Percentiles rank a stretch among this genome's conserved stretches.
phyloP scores from a whole-genome alignment of 2,888 invertebrate genomes.

The Pediacus dermestoides region DNA sequence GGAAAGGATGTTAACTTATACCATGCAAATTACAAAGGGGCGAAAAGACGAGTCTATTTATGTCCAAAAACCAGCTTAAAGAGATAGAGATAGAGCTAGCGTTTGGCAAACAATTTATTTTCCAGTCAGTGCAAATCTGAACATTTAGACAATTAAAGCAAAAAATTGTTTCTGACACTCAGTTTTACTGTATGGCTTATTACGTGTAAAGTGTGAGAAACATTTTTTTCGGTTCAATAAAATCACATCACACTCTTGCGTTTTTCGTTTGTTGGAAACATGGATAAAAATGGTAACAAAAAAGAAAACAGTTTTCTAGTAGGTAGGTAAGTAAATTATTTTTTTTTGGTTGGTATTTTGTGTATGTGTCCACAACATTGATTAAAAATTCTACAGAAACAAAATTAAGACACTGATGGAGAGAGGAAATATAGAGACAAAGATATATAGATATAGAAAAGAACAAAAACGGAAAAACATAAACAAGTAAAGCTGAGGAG shows the following conservation, averaged over 20 bases:
- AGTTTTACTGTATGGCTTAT: conserved; percentile 11
- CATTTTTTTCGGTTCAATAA: too few relatives aligned
- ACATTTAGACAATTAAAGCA: conserved; percentile 47
- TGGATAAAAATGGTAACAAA: conserved; percentile 15
- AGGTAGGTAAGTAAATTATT: conserved; percentile 9
- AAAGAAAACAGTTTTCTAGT: conserved; percentile 15
- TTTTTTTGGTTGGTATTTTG: conserved; percentile 13
- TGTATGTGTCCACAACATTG: conserved; percentile 12
- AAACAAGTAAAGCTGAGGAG: conserved; percentile 12
- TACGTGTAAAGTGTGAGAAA: conserved; percentile 15
- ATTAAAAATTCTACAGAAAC: conserved; percentile 15
- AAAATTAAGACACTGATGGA: conserved; percentile 12
- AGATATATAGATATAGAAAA: conserved; percentile 18
- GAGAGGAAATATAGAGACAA: conserved; percentile 16
- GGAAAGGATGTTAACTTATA: too few relatives aligned
- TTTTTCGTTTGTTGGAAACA: conserved; percentile 12
- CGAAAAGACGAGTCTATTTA: conserved; percentile 26
- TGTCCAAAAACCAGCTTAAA: conserved; percentile 42
- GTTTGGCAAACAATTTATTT: conserved; percentile 38
- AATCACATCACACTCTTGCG: conserved; percentile 42
- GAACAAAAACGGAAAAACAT: conserved; percentile 7
- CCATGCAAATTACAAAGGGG: too few relatives aligned
- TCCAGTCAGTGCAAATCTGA: conserved; percentile 43
- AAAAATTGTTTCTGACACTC: conserved; percentile 38
- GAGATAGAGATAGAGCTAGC: conserved; percentile 45